A percentile compares a stretch with the other conserved stretches of the same genome.
Evolutionary conservation across 2,888 invertebrate species (phyloP).

Genomic region (Catonia carolina): DNA sequence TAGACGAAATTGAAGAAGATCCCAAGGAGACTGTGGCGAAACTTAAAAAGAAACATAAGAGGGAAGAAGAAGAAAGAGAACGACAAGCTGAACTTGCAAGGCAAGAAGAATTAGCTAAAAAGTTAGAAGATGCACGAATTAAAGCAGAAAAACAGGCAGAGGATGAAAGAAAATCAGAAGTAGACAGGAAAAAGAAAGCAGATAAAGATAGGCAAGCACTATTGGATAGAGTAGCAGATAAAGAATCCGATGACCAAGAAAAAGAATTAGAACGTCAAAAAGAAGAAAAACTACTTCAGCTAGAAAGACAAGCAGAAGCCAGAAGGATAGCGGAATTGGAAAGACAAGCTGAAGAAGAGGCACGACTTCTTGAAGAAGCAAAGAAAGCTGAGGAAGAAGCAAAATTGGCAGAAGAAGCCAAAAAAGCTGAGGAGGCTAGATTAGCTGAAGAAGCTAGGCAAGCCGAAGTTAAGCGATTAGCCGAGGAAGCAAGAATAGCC

Average conservation of each 20-base stretch:
- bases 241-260: slow-evolving; percentile 39
- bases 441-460: slow-evolving; percentile 46
- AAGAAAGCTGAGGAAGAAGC: slow-evolving; percentile 44
- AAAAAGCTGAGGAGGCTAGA: slow-evolving; percentile 47
- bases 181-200: slow-evolving; percentile 41
- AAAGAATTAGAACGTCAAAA: slow-evolving; percentile 45
- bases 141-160: slow-evolving; percentile 41
- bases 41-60: slow-evolving; percentile 50
- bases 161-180: slow-evolving; percentile 47
- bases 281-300: slow-evolving; percentile 56
- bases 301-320: slow-evolving; percentile 50
- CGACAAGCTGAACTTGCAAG: slow-evolving; percentile 48
- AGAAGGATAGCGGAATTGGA: slow-evolving; percentile 42
- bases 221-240: slow-evolving; percentile 45
- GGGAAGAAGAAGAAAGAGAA: slow-evolving; percentile 47
- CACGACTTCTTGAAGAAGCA: slow-evolving; percentile 48
- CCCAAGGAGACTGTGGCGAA: slow-evolving; percentile 36
- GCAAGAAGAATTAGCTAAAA: slow-evolving; percentile 40
- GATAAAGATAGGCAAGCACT: slow-evolving; percentile 48
- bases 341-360: slow-evolving; percentile 45
- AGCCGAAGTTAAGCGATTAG: slow-evolving; percentile 46
- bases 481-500: slow-evolving; percentile 51
- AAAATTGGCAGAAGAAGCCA: slow-evolving; percentile 42
- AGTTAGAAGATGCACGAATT: slow-evolving; percentile 47
- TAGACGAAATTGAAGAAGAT: slow-evolving; percentile 8